These are phyloP conservation scores for Trichechus manatus DNA, from an alignment of 2,113 vertebrate species.

Conservation along the genomic window DNA sequence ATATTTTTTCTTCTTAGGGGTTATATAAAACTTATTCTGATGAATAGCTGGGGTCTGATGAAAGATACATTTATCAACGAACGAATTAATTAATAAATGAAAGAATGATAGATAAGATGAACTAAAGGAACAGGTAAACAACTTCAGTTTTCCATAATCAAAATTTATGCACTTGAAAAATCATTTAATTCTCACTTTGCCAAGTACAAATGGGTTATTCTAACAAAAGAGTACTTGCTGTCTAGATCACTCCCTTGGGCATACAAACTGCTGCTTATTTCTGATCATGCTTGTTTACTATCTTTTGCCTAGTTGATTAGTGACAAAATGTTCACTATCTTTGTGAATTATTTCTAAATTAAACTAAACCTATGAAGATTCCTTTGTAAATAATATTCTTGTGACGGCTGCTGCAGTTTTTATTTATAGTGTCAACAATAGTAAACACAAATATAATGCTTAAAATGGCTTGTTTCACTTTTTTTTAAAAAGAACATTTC, in stretches of 20 bases:
- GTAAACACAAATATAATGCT: conserved; percentile 56
- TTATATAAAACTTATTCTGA: background rate
- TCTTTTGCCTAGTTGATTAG: background rate
- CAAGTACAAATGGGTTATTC: background rate
- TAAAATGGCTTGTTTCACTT: background rate
- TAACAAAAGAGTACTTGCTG: conserved; percentile 25
- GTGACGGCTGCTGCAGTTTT: background rate
- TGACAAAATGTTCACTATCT: conserved; percentile 50
- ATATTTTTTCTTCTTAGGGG: background rate
- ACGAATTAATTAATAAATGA: conserved; percentile 39
- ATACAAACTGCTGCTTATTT: background rate
- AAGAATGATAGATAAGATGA: background rate
- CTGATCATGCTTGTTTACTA: conserved; percentile 9
- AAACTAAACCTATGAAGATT: conserved; percentile 11
- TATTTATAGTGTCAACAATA: conserved; percentile 38
- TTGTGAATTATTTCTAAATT: conserved; percentile 53
- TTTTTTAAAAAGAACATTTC: conserved; percentile 44
- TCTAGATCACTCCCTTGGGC: background rate
- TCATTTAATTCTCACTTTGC: conserved; percentile 19
- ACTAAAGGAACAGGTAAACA: background rate
- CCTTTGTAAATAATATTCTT: conserved; percentile 32
- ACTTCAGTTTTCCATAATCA: conserved; percentile 11
- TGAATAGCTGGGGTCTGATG: background rate
- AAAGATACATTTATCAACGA: background rate
- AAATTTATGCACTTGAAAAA: background rate